Evolutionary conservation across 2,113 vertebrate species (phyloP).

Genomic region (Coptodon bakossiorum): DNA sequence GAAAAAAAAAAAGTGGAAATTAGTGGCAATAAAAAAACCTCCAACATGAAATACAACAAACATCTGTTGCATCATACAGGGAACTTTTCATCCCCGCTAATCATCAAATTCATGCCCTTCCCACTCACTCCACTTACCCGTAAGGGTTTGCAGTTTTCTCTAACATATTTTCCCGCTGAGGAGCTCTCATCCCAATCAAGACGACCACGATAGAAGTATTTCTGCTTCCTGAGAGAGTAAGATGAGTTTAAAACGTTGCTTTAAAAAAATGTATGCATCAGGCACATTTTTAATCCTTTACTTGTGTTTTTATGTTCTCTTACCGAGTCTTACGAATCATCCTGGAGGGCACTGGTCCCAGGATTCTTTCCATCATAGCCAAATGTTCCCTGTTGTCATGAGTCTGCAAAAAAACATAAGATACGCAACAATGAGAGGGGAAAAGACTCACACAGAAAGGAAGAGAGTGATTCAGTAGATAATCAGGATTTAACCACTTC

Average conservation of each 20-base stretch:
- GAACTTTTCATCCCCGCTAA: background rate
- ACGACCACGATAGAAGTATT: slow-evolving; percentile 93
- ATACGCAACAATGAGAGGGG: background rate
- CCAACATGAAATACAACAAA: background rate
- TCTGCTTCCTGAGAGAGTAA: slow-evolving; percentile 85
- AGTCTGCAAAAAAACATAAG: slow-evolving; percentile 70
- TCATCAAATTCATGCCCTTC: background rate
- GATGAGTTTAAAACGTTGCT: background rate
- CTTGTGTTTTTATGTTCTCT: background rate
- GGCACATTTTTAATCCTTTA: background rate
- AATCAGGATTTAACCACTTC: background rate
- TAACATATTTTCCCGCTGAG: slow-evolving; percentile 89
- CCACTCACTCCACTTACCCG: slow-evolving; percentile 73
- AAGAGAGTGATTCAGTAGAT: background rate
- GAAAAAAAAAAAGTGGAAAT: background rate
- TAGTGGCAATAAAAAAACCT: background rate
- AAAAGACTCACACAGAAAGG: background rate
- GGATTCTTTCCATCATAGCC: slow-evolving; percentile 97
- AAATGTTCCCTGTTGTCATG: slow-evolving; percentile 96
- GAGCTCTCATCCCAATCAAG: slow-evolving; percentile 96
- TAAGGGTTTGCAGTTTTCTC: slow-evolving; percentile 96
- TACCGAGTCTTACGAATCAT: slow-evolving; percentile 95
- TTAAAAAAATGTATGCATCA: background rate
- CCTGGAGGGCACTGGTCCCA: slow-evolving; percentile 91
- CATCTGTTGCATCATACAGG: background rate